These are phyloP conservation scores for Phoeniculus purpureus DNA, from an alignment of 2,797 vertebrate species.

Conservation along the genomic window DNA sequence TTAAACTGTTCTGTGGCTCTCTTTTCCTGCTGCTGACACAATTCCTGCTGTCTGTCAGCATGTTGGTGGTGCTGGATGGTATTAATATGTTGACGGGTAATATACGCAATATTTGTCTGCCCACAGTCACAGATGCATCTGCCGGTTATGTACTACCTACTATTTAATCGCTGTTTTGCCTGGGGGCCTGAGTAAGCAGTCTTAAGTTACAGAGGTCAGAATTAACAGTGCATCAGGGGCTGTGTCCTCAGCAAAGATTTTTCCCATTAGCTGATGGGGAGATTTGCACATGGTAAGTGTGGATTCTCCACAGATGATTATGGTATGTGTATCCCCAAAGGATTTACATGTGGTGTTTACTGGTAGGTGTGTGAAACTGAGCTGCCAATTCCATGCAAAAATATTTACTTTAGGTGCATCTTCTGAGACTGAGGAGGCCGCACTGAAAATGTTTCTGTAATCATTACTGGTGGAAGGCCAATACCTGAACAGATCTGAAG, in stretches of 20 bases:
- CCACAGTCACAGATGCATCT: neutral
- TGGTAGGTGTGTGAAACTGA: neutral
- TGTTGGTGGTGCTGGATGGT: neutral
- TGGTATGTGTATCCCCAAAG: neutral
- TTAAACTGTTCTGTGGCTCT: neutral
- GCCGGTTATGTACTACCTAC: neutral
- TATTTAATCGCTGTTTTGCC: neutral
- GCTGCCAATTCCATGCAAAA: neutral
- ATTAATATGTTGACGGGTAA: neutral
- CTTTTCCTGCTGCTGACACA: neutral
- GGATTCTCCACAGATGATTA: neutral
- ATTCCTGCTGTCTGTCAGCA: neutral
- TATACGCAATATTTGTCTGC: rapidly evolving
- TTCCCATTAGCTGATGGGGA: neutral
- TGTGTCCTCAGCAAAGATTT: neutral
- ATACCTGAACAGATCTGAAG: neutral
- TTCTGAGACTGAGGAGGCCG: neutral
- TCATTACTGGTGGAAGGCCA: neutral
- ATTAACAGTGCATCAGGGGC: neutral
- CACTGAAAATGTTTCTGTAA: neutral
- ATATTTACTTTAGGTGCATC: neutral
- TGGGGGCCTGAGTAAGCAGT: neutral
- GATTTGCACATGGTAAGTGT: neutral
- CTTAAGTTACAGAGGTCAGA: neutral
- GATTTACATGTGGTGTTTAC: neutral